These are phyloP conservation scores for Saturnia pavonia DNA, from an alignment of 2,888 invertebrate species.

Conservation along the genomic window DNA sequence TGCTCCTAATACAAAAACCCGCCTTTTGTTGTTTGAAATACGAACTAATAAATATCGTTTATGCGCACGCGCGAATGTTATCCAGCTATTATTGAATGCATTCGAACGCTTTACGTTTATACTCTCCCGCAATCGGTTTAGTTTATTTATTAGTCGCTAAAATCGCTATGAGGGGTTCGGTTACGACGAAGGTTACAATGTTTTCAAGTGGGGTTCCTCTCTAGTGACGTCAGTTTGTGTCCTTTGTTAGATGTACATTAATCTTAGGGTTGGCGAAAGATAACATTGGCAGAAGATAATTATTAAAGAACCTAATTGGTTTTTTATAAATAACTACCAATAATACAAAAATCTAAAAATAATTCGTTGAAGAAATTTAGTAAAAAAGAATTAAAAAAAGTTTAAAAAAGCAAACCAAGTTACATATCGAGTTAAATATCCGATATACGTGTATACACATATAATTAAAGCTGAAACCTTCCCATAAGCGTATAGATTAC, in stretches of 20 bases:
- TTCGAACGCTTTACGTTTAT: conserved; percentile 34
- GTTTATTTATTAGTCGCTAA: conserved; percentile 76
- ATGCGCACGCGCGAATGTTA: conserved; percentile 60
- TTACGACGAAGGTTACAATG: conserved; percentile 70
- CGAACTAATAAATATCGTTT: conserved; percentile 55
- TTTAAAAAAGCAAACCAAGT: no score
- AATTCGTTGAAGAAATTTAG: background rate
- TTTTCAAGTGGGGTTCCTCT: conserved; percentile 60
- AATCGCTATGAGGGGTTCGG: conserved; percentile 65
- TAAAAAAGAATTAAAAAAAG: background rate
- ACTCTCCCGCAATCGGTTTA: conserved; percentile 62
- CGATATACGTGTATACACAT: no score
- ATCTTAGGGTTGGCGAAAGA: conserved; percentile 51
- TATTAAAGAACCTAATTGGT: conserved; percentile 11
- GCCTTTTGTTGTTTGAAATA: conserved; percentile 59
- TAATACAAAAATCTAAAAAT: background rate
- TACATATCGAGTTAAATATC: no score
- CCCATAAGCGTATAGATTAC: no score
- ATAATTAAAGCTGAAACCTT: no score
- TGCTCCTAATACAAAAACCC: conserved; percentile 55
- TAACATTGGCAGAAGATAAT: conserved; percentile 33
- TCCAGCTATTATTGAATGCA: conserved; percentile 65
- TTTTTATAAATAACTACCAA: conserved; percentile 25
- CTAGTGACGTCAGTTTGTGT: conserved; percentile 58
- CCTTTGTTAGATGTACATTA: conserved; percentile 51